These are phyloP conservation scores for Apotomis capreana DNA, from an alignment of 2,888 invertebrate species.

Conservation along the genomic window DNA sequence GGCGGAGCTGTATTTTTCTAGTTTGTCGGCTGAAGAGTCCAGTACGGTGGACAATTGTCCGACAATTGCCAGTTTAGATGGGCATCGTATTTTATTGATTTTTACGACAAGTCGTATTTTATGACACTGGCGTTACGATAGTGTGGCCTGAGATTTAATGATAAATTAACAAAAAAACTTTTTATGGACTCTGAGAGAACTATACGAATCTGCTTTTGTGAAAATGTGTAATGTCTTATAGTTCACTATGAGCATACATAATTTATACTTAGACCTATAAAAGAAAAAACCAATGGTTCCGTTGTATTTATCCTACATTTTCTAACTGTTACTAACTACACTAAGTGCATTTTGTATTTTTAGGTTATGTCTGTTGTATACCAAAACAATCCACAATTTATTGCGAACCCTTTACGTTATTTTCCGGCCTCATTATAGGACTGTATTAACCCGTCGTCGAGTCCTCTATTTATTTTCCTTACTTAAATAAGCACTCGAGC, in stretches of 20 bases:
- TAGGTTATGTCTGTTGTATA: background rate
- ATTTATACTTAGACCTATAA: no score
- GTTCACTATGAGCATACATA: background rate
- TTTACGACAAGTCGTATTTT: constrained; percentile 73
- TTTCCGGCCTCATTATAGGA: constrained; percentile 4
- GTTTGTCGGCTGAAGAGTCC: constrained; percentile 35
- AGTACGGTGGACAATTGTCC: constrained; percentile 67
- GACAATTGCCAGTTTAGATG: constrained; percentile 65
- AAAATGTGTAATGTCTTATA: background rate
- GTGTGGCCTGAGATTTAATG: constrained; percentile 51
- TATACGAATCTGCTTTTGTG: background rate
- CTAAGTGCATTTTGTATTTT: no score
- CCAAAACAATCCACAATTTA: background rate
- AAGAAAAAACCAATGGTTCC: no score
- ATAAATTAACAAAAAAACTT: constrained; percentile 51
- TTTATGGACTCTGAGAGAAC: background rate
- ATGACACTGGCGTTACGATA: constrained; percentile 55
- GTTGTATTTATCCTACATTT: no score
- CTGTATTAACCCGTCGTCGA: constrained; percentile 33
- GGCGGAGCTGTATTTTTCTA: background rate
- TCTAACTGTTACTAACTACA: no score
- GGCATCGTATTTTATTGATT: constrained; percentile 68
- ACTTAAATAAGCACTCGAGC: constrained; percentile 28
- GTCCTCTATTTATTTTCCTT: constrained; percentile 33
- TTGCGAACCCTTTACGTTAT: background rate